A percentile compares a stretch with the other conserved stretches of the same genome.
Conservation (phyloP, 2,888 invertebrate species). For the Lissocephala sabroskyi region DNA sequence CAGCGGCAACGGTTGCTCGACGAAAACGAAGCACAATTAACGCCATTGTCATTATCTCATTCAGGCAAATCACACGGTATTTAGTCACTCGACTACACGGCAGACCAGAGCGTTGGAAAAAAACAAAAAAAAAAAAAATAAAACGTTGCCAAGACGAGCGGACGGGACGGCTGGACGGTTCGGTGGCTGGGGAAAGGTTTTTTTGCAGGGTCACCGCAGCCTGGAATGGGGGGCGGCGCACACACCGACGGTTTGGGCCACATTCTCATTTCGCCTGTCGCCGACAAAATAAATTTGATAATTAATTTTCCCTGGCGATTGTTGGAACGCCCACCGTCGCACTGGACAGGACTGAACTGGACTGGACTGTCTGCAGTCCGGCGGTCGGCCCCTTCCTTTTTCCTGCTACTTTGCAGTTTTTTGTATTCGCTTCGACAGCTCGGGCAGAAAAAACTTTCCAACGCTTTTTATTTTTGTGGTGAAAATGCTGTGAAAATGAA, state of each 20-base stretch:
- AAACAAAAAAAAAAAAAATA: no score
- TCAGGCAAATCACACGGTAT: constrained; percentile 11
- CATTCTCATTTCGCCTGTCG: constrained; percentile 1
- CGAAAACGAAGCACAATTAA: constrained; percentile 18
- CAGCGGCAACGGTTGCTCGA: background rate
- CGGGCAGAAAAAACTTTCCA: constrained; percentile 8
- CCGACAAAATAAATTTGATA: constrained; percentile 23
- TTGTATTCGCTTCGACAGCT: constrained; percentile 16
- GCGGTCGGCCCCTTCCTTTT: no score
- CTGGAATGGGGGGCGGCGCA: no score
- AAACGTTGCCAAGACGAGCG: no score
- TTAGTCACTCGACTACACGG: background rate
- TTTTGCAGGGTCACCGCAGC: background rate
- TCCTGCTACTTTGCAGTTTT: no score
- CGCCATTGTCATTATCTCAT: constrained; percentile 16
- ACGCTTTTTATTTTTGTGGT: constrained; percentile 11
- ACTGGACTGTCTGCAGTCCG: no score
- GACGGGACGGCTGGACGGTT: background rate
- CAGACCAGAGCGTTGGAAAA: no score
- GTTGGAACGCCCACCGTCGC: background rate
- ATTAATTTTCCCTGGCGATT: constrained; percentile 22
- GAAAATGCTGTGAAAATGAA: constrained; percentile 20
- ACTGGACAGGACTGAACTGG: no score
- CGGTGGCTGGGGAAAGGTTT: background rate
- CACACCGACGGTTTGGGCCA: no score